Evolutionary conservation across 2,113 vertebrate genomes (phyloP).

Genomic region (Accipiter virgatus): DNA sequence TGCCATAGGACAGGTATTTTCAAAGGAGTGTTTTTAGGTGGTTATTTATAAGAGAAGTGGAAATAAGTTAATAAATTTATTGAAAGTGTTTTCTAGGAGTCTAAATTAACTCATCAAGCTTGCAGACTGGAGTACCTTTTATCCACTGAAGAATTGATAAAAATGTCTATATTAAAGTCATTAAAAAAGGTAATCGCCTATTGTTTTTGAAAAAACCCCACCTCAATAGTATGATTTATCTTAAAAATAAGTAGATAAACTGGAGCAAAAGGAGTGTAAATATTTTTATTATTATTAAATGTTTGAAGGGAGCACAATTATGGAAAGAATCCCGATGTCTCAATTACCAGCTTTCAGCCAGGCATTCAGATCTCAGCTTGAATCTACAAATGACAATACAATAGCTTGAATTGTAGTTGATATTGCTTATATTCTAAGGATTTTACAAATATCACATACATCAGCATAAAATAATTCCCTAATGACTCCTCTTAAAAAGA

Average conservation of each 20-base stretch:
- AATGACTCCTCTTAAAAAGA: background rate
- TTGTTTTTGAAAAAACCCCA: background rate
- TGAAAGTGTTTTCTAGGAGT: background rate
- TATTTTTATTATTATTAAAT: background rate
- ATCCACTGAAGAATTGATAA: background rate
- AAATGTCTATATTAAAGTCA: background rate
- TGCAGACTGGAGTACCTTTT: background rate
- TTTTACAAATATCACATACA: background rate
- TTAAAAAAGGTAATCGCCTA: background rate
- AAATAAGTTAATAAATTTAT: background rate
- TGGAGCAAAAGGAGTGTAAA: background rate
- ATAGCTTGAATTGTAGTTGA: background rate
- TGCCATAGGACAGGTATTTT: background rate
- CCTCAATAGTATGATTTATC: background rate
- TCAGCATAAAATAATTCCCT: background rate
- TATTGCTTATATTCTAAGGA: background rate
- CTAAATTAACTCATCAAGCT: background rate
- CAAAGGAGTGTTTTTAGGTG: background rate
- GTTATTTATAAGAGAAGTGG: background rate
- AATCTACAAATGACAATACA: background rate
- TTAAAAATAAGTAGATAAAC: background rate
- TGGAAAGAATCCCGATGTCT: background rate
- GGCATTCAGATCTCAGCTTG: background rate
- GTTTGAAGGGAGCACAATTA: fast-evolving
- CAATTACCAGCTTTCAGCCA: background rate